phyloP scores from a whole-genome alignment of 2,113 vertebrate genomes.

The Abramis brama region DNA sequence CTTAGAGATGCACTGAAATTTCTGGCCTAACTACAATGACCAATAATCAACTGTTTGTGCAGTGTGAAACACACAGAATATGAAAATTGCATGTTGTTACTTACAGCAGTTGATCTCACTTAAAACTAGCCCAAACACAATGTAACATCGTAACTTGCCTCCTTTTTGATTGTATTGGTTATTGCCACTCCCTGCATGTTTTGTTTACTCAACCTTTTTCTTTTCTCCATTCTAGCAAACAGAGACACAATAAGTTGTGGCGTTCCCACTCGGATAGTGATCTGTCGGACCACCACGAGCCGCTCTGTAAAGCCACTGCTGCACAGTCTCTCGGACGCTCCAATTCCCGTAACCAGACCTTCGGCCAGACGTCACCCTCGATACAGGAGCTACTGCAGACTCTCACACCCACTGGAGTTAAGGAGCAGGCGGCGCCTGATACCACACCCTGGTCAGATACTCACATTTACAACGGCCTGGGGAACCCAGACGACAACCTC shows the following conservation, averaged over 20 bases:
- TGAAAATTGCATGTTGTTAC: no score
- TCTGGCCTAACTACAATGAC: no score
- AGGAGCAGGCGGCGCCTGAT: background rate
- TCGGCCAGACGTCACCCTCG: slow-evolving; percentile 14
- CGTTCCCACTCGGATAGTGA: slow-evolving; percentile 94
- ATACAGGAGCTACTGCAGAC: slow-evolving; percentile 53
- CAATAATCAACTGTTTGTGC: no score
- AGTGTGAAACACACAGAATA: no score
- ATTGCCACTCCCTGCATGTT: background rate
- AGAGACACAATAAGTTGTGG: slow-evolving; percentile 97
- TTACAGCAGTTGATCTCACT: no score
- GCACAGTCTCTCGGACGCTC: slow-evolving; percentile 65
- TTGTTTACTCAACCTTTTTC: background rate
- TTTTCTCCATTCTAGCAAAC: slow-evolving; percentile 80
- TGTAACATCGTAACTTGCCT: no score
- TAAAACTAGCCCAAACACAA: no score
- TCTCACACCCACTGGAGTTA: slow-evolving; percentile 31
- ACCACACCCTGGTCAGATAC: background rate
- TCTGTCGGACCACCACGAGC: slow-evolving; percentile 86
- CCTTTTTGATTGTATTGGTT: background rate
- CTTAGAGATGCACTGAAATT: no score
- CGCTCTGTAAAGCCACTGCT: slow-evolving; percentile 67
- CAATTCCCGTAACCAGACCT: slow-evolving; percentile 73
- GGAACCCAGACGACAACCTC: slow-evolving; percentile 51
- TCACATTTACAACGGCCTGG: slow-evolving; percentile 51